Percentiles rank a stretch among this genome's conserved stretches.
phyloP scores from a whole-genome alignment of 2,888 invertebrate genomes.

The Erebia epiphron region DNA sequence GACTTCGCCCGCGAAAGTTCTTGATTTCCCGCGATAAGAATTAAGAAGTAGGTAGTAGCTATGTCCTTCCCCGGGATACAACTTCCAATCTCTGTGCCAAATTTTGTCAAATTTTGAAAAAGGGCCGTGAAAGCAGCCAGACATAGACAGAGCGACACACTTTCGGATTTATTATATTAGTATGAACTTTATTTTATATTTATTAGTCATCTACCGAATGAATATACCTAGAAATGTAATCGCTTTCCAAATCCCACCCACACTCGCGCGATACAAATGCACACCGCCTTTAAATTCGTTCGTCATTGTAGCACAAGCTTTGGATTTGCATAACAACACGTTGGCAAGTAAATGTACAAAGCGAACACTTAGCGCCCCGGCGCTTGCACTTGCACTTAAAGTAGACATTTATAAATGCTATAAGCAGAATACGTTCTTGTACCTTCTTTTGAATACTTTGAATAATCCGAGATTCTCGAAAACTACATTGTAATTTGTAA shows the following conservation, averaged over 20 bases:
- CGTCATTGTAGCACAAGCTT: conserved; percentile 16
- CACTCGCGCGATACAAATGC: conserved; percentile 9
- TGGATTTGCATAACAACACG: conserved; percentile 23
- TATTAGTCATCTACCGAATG: neutral
- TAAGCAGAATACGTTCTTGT: conserved; percentile 6
- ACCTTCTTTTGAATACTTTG: neutral
- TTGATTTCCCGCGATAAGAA: no score
- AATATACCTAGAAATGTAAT: neutral
- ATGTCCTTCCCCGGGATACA: no score
- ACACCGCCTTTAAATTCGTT: conserved; percentile 18
- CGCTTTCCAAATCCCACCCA: neutral
- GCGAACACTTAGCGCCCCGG: conserved; percentile 20
- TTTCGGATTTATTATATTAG: no score
- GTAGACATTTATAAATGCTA: conserved; percentile 18
- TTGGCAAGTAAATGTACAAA: conserved; percentile 29
- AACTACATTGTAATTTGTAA: neutral
- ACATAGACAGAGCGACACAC: no score
- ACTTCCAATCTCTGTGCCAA: no score
- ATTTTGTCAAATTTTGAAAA: no score
- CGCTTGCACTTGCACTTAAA: conserved; percentile 18
- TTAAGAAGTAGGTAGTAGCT: no score
- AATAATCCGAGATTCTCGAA: neutral
- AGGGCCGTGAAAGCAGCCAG: no score
- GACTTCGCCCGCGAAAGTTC: no score
- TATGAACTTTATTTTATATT: no score